These are phyloP conservation scores for Pithys albifrons DNA, from an alignment of 2,113 vertebrate species.

Conservation along the genomic window DNA sequence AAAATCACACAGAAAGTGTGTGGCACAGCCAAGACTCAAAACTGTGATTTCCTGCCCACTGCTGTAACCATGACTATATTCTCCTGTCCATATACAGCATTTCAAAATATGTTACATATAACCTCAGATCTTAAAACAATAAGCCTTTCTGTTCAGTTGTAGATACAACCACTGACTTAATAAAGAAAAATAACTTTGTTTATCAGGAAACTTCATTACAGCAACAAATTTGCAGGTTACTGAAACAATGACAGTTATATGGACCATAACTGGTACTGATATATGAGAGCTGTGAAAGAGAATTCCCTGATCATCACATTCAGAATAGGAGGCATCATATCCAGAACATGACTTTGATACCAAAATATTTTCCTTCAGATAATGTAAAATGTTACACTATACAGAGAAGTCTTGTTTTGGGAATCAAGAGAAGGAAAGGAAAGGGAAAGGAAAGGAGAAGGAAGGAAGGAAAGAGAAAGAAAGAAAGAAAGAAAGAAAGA, in stretches of 20 bases:
- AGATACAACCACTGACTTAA: background rate
- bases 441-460: background rate
- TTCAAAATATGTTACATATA: conserved; percentile 42
- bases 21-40: conserved; percentile 61
- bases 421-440: background rate
- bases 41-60: conserved; percentile 54
- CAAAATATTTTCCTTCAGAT: conserved; percentile 13
- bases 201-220: conserved; percentile 20
- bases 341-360: conserved; percentile 2
- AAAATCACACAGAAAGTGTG: conserved; percentile 68
- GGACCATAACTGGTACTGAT: conserved; percentile 47
- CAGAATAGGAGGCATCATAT: background rate
- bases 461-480: too few species aligned
- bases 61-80: conserved; percentile 54
- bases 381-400: background rate
- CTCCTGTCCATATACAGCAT: conserved; percentile 39
- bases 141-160: background rate
- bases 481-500: too few species aligned
- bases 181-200: conserved; percentile 57
- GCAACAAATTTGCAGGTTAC: conserved; percentile 49
- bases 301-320: conserved; percentile 28
- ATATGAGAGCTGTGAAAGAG: background rate
- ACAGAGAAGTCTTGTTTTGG: background rate
- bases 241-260: conserved; percentile 48
- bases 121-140: background rate